These are phyloP conservation scores for Siphonodentalium dalli DNA, from an alignment of 2,888 invertebrate species.

Conservation along the genomic window DNA sequence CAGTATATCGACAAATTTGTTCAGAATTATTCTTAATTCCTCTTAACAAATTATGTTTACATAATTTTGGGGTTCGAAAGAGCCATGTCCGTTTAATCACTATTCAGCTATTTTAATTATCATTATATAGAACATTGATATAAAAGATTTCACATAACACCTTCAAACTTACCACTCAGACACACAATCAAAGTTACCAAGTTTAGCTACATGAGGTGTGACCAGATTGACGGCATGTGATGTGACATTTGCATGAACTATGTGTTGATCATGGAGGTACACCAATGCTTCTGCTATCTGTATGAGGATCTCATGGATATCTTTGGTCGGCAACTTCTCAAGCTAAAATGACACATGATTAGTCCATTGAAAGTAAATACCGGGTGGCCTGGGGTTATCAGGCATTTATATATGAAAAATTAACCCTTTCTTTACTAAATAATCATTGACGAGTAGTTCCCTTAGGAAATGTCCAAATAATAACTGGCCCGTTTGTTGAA, in stretches of 20 bases:
- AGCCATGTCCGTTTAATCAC: too few species aligned
- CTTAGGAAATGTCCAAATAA: too few species aligned
- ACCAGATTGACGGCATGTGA: conserved; percentile 67
- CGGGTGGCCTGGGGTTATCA: too few species aligned
- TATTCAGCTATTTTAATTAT: not conserved
- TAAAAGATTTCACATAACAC: not conserved
- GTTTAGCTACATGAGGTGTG: conserved; percentile 59
- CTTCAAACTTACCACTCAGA: conserved; percentile 44
- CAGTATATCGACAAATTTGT: too few species aligned
- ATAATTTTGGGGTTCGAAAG: too few species aligned
- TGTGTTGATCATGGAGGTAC: conserved; percentile 65
- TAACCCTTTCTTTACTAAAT: too few species aligned
- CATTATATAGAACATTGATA: not conserved
- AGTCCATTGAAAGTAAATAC: too few species aligned
- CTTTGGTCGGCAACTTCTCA: conserved; percentile 35
- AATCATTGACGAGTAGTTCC: too few species aligned
- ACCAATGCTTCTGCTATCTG: conserved; percentile 65
- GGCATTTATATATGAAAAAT: too few species aligned
- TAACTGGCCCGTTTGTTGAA: too few species aligned
- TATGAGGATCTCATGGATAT: conserved; percentile 49
- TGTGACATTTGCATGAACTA: conserved; percentile 65
- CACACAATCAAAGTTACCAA: conserved; percentile 67
- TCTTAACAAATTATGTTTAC: too few species aligned
- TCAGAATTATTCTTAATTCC: too few species aligned
- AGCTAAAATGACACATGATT: conserved; percentile 33